Evolutionary conservation across 2,888 invertebrate genomes (phyloP).

Genomic region (Gnatocerus cornutus): DNA sequence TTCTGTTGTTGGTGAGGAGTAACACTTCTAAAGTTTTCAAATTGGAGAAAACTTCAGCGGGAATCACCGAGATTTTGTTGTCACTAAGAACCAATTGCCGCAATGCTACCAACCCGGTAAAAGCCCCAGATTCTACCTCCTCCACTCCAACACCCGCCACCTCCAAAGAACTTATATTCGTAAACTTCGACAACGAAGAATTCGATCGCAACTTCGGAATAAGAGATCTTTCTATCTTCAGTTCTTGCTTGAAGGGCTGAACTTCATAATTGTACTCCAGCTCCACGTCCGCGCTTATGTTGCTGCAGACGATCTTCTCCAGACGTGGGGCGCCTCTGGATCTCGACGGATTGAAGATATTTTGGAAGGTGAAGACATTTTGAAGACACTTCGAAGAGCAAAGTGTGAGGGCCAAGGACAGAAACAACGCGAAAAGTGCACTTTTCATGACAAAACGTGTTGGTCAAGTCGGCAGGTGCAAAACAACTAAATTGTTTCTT

Average conservation of each 20-base stretch:
- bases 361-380: neutral
- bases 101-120: neutral
- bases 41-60: neutral
- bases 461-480: too few relatives aligned
- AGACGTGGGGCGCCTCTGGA: neutral
- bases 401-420: neutral
- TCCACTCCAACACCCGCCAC: neutral
- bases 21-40: neutral
- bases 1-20: neutral
- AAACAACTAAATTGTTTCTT: too few relatives aligned
- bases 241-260: neutral
- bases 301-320: neutral
- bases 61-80: neutral
- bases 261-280: neutral
- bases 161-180: neutral
- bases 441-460: neutral
- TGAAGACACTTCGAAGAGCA: neutral
- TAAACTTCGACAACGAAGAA: neutral
- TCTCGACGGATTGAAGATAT: neutral
- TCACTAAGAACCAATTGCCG: neutral
- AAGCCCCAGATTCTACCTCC: slow-evolving; percentile 1
- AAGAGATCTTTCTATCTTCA: neutral
- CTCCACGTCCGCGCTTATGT: neutral
- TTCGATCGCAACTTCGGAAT: neutral
- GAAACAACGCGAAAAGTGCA: neutral